Evolutionary conservation across 2,113 vertebrate species (phyloP), one percentile per base, ranked within the genome.

Genomic region (Syngnathus scovelli): DNA sequence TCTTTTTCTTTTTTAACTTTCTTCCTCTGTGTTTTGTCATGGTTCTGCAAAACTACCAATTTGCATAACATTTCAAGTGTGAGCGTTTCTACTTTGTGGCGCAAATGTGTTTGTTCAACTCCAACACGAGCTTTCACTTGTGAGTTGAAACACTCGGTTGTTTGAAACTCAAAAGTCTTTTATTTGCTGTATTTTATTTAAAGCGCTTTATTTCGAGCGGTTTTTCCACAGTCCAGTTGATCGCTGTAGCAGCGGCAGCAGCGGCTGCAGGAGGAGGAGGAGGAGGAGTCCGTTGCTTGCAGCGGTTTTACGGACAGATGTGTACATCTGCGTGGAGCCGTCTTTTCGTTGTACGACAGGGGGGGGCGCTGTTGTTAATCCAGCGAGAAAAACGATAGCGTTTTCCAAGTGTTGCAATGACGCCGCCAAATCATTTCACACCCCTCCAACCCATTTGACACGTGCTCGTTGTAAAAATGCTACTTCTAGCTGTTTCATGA

Each of bases 281-380:
- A 56, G 55, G 55, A 36, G 55, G 27, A 36, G 27, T 58, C 27
- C 27, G 6, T n/a, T 63, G 52, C 19, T 72, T 64, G 66, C 44
- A 74, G 71, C 80, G 76, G 78, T 63, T 23, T 39, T 83, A 80
- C 27, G 41, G 41, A 43, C 90, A 89, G 89, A 90, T 91, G 89
- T 89, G 86, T 82, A 59, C 87, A 89, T 91, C 90, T 91, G 90
- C 85, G 78, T 41, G 59, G 11, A 13, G 21, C 11, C 60, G 33
- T 38, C 27, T 43, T 52, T 38, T 49, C 41, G 21, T 16, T 67
- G 38, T 8, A 19, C 77, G 68, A 58, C 72, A 88, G 87, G 70
- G 80, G 89, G 89, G 80, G 89, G 89, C 81, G 86, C 83, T 68
- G 38, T 38, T 0, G 61, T 11, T 52, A 61, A 37, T 21, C 36